Base-by-base conservation (phyloP, 2,797 vertebrate species). In the Vireo griseus region DNA sequence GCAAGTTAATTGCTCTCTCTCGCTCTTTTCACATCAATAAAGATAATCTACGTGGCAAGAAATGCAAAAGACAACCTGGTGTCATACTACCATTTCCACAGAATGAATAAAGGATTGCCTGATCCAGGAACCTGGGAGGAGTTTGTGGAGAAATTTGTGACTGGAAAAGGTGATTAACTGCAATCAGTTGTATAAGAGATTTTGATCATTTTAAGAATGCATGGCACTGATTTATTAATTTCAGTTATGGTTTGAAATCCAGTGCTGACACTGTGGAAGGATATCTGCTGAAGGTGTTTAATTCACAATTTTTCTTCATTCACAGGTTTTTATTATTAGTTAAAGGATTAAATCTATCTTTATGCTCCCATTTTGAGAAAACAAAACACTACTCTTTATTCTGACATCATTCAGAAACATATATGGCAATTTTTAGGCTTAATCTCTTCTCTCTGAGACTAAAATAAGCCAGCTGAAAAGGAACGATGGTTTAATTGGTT, bases 1-100 rank as follows among this genome's bases (percentile, higher is more conserved):
- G 10, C 35, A 74, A 71, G 33, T 71, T 69, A 45, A 22, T 24
- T 44, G 40, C 39, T 78, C 10, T 77, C 48, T 40, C 35, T 93
- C 74, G 72, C 29, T 91, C 40, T 91, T 47, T 94, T 81, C 31
- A 16, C 50, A 45, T 58, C 11, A 65, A 76, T 78, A 24, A 94
- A 99, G 99, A 91, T 97, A 5, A 99, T 99, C 96, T 99, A 99
- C 1, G 96, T 99, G 91, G 98, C 99, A 14, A 98, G 99, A 96
- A 99, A 99, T 42, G 98, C 99, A 45, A 99, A 99, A 94, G 99
- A 99, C 97, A 99, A 97, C 79, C n/a, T 98, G 89, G 98, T 99
- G 47, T 99, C 99, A 93, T 99, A 99, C 97, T 99, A 97, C 94
- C 95, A 99, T 96, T 99, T 99, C 95, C 98, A 99, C 61, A 97